Conservation (phyloP, 1,140 invertebrate genomes). For the Lethocerus indicus region DNA sequence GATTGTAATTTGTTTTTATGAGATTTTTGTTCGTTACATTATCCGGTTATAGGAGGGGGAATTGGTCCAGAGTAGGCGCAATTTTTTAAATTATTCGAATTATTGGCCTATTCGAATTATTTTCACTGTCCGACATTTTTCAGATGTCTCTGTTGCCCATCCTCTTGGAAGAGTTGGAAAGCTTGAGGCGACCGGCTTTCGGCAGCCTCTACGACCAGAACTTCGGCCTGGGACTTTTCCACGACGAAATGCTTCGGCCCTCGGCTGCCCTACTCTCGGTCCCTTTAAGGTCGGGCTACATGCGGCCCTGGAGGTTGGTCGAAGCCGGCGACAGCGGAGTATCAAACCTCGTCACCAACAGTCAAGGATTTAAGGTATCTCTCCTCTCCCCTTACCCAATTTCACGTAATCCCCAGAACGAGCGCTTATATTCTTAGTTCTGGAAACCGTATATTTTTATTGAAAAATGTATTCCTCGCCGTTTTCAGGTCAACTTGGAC, state of each 20-base stretch:
- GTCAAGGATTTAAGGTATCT: constrained; percentile 25
- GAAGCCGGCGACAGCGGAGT: constrained; percentile 1
- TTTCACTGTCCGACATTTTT: not conserved
- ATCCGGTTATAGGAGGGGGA: no score
- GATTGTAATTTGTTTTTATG: no score
- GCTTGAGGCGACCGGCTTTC: not conserved
- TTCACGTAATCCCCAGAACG: no score
- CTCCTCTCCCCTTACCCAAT: no score
- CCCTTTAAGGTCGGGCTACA: not conserved
- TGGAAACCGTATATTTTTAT: no score
- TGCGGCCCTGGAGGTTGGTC: not conserved
- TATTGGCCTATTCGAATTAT: no score
- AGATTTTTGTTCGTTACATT: no score
- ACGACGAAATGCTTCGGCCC: not conserved
- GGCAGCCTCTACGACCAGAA: not conserved
- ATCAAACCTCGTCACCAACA: not conserved
- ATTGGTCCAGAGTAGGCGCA: no score
- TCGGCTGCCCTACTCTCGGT: not conserved
- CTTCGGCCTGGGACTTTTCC: not conserved
- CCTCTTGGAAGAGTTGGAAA: constrained; percentile 5
- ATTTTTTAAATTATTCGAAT: no score
- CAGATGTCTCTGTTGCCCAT: constrained; percentile 7
- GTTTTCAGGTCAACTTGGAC: constrained; percentile 40
- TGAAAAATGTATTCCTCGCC: no score
- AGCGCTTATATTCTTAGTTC: no score